Percentiles rank a stretch among this genome's conserved stretches.
Evolutionary conservation across 2,113 vertebrate genomes (phyloP).

Genomic region (Sterna hirundo): DNA sequence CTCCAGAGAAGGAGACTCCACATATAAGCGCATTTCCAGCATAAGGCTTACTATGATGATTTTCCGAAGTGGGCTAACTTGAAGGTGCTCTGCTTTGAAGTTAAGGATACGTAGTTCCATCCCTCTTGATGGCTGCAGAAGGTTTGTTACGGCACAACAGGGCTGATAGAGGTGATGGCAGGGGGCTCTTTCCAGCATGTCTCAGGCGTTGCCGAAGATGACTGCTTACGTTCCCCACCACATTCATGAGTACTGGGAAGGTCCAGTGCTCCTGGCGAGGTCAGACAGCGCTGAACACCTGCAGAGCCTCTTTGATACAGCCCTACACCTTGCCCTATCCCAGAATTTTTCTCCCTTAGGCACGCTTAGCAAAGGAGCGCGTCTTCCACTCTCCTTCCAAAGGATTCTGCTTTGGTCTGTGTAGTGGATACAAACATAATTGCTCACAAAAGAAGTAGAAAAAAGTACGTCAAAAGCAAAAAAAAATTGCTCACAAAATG

Average conservation of each 20-base stretch:
- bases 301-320: too few relatives aligned
- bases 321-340: not conserved
- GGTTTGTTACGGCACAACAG: not conserved
- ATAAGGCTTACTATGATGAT: not conserved
- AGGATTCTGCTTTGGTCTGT: not conserved
- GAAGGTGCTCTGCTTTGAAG: not conserved
- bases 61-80: not conserved
- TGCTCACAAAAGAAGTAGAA: not conserved
- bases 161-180: not conserved
- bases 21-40: not conserved
- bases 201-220: not conserved
- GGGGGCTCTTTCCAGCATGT: not conserved
- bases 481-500: not conserved
- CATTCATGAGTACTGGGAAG: rapidly evolving
- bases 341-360: not conserved
- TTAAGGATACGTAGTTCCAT: not conserved
- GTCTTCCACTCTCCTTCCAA: not conserved
- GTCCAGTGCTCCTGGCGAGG: not conserved
- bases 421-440: not conserved
- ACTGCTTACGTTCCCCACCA: not conserved
- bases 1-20: too few relatives aligned
- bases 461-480: not conserved
- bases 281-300: not conserved
- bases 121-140: not conserved
- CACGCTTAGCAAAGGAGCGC: not conserved